These are phyloP conservation scores for Morelia viridis DNA, from an alignment of 2,797 vertebrate genomes.

Conservation along the genomic window DNA sequence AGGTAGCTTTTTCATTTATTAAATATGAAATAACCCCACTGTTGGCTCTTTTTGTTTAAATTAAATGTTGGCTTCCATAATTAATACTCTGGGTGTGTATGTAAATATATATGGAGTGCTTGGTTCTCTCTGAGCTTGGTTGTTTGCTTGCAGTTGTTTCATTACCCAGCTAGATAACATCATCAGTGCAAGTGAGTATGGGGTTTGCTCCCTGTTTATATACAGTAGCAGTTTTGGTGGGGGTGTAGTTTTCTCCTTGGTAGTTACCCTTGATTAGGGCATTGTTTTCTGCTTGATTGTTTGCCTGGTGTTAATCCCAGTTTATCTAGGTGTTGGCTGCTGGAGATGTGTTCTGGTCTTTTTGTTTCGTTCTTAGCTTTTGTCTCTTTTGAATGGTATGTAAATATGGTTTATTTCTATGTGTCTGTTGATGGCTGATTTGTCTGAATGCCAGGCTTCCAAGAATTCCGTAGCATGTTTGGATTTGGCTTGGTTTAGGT, in stretches of 20 bases:
- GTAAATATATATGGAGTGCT: background rate
- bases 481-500: background rate
- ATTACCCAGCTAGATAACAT: background rate
- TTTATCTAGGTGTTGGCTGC: background rate
- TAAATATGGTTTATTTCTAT: background rate
- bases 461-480: background rate
- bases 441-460: background rate
- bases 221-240: background rate
- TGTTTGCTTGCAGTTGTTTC: background rate
- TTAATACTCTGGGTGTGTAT: background rate
- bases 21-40: background rate
- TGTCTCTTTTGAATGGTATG: background rate
- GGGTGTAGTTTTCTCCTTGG: background rate
- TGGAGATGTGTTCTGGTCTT: background rate
- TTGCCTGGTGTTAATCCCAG: background rate
- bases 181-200: background rate
- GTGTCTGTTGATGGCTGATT: background rate
- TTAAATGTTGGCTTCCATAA: background rate
- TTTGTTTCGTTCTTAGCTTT: background rate
- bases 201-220: background rate
- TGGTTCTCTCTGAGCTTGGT: background rate
- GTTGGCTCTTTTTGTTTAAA: background rate
- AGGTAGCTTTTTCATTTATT: background rate
- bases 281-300: background rate
- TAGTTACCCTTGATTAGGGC: background rate